phyloP scores from a whole-genome alignment of 2,888 invertebrate species.

The Neoitamus cyanurus region DNA sequence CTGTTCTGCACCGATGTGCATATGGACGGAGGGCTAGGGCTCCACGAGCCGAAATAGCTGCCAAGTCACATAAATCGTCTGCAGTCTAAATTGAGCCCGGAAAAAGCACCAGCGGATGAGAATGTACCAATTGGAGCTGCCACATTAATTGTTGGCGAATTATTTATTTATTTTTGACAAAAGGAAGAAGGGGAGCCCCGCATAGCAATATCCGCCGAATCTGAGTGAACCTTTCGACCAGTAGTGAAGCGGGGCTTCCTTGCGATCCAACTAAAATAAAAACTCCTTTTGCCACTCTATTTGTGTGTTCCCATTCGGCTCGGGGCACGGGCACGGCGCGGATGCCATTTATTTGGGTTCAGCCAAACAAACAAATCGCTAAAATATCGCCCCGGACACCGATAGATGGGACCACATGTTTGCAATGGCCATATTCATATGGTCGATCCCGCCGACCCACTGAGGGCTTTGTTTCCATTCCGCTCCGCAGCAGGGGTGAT shows the following conservation, averaged over 20 bases:
- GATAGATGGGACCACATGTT: conserved; percentile 41
- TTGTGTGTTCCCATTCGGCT: background rate
- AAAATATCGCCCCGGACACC: conserved; percentile 34
- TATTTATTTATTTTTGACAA: conserved; percentile 19
- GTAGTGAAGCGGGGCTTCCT: background rate
- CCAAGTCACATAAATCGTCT: conserved; percentile 40
- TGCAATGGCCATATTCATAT: conserved; percentile 35
- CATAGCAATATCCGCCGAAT: background rate
- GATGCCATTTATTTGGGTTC: conserved; percentile 28
- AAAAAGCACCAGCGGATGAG: background rate
- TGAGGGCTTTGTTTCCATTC: background rate
- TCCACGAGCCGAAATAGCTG: conserved; percentile 17
- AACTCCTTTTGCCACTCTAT: background rate
- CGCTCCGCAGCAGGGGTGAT: conserved; percentile 28
- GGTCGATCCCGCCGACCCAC: background rate
- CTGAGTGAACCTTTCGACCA: background rate
- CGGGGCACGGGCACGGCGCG: background rate
- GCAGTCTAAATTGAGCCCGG: conserved; percentile 5
- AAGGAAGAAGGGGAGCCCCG: background rate
- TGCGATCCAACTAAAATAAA: background rate
- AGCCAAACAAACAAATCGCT: conserved; percentile 44
- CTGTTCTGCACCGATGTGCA: background rate
- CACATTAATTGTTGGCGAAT: conserved; percentile 28
- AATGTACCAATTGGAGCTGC: conserved; percentile 27
- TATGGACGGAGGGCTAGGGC: background rate